Evolutionary conservation across 1,140 invertebrate species (phyloP), one percentile per base, ranked within the genome.

Genomic region (Drosophila ficusphila): DNA sequence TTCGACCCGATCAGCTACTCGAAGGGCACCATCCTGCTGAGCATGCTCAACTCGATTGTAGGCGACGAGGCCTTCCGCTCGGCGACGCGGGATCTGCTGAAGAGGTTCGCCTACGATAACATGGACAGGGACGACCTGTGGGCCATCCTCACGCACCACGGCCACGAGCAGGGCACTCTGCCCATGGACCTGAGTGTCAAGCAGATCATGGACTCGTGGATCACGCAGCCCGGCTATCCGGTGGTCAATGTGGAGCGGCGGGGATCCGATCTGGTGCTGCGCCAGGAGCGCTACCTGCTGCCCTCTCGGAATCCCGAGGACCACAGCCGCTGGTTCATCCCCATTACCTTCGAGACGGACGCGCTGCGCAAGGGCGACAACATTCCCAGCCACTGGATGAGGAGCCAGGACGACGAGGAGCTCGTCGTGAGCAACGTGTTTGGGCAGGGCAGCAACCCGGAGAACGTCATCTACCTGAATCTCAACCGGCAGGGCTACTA

Each of bases 1-100:
- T 98, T 98, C 89, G 96, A 98, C 90, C 93, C 93, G 2, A 97
- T 98, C 25, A 96, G 96, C 0, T 98, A 98, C 83, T 93, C 92
- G 1, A 98, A 98, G 94, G 96, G 96, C 71, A 96, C 94, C 0
- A 95, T 95, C 49, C 91, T 98, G 3, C 93, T 98, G 33, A 91
- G 96, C 44, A 98, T 98, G 97, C 92, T 98, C 73, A 94, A 95
- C 57, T 94, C 96, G 60, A 94, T 96, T 21, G 92, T 97, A 9
- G 95, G 95, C 1, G 93, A 94, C 31, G 90, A 94, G 6, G 92
- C 94, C 0, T 97, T 98, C 89, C 93, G 94, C 44, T 90, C 92
- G 8, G 96, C 96, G 36, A 90, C 97, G 7, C 90, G 93, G 8
- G 91, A 92, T 57, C 95, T 95, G 76, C 91, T 96, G 21, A 90